Evolutionary conservation across 1,140 invertebrate genomes (phyloP).

Genomic region (Sycobia sp.): DNA sequence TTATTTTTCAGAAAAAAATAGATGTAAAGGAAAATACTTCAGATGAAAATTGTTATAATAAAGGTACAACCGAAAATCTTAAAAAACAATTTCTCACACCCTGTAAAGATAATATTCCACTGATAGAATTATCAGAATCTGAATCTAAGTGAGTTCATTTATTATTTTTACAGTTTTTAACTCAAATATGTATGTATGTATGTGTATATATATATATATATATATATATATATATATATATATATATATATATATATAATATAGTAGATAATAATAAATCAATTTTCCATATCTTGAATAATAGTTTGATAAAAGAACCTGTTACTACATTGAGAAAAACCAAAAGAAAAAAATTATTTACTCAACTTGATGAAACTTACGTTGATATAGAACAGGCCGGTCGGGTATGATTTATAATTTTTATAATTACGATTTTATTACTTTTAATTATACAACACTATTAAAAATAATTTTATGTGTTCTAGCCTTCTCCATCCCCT

Average conservation of each 20-base stretch:
- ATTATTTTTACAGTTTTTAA: constrained; percentile 1
- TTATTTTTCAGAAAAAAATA: constrained; percentile 17
- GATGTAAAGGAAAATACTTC: constrained; percentile 37
- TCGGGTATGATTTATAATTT: too few species aligned
- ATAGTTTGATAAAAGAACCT: constrained; percentile 24
- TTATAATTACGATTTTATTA: too few species aligned
- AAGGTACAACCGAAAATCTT: neutral
- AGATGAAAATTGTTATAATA: constrained; percentile 38
- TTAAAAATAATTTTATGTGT: too few species aligned
- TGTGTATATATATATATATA: too few species aligned
- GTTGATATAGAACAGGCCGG: constrained; percentile 44
- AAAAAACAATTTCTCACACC: constrained; percentile 16
- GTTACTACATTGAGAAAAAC: constrained; percentile 24
- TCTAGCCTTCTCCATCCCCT: too few species aligned
- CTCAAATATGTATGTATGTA: too few species aligned
- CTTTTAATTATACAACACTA: too few species aligned
- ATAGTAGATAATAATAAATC: neutral
- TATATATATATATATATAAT: too few species aligned
- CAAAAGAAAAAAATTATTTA: constrained; percentile 46
- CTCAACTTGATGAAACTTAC: constrained; percentile 36
- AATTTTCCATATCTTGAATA: constrained; percentile 2
- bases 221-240: too few species aligned
- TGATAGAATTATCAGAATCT: constrained; percentile 44
- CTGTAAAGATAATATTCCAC: constrained; percentile 34
- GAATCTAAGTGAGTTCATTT: constrained; percentile 38